Base-by-base conservation (phyloP, 2,888 invertebrate species). In the Dicyrtoma fusca region DNA sequence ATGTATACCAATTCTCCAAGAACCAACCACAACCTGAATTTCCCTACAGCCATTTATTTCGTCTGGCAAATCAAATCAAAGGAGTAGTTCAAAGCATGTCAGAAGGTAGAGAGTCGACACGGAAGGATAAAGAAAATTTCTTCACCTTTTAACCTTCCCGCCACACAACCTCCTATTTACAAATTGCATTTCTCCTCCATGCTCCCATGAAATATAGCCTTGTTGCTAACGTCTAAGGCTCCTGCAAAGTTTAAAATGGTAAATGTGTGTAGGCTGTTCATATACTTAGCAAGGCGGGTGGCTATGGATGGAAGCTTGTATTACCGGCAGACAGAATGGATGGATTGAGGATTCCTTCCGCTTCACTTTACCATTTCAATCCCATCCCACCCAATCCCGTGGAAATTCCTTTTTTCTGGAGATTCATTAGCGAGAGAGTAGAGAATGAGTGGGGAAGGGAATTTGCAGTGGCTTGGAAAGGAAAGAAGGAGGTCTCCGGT, bases 291-390 rank as follows among this genome's bases (percentile, higher is more conserved):
- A n/a, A n/a, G 51, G 8, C n/a, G 6, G 51, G 1, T 51, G 17
- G 51, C 1, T 51, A 17, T 5, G 47, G 13, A 45, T 45, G 10
- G 10, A 13, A 45, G 13, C 13, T 45, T 13, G 45, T 3, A 6
- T 34, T 34, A 34, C 34, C 8, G 8, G 34, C 5, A 49, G 49
- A 49, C 3, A 6, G 63, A 44, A 8, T 44, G 63, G 17, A 63
- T 45, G 63, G 34, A 34, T n/a, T n/a, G 14, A 55, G 55, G 19
- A 55, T 19, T 13, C 19, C 47, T 47, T 64, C 49, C 64, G 47
- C 64, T 45, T 47, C 64, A 64, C 47, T 64, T 45, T 47, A 1
- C 64, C 49, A 49, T 64, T n/a, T 47, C 64, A 47, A 47, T 49
- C 64, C 26, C 64, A 25, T 42, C 59, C 34, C 45, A 23, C 25